These are phyloP conservation scores for Parazoanthus swiftii DNA, from an alignment of 92 coral and sea anemone species.

Conservation along the genomic window DNA sequence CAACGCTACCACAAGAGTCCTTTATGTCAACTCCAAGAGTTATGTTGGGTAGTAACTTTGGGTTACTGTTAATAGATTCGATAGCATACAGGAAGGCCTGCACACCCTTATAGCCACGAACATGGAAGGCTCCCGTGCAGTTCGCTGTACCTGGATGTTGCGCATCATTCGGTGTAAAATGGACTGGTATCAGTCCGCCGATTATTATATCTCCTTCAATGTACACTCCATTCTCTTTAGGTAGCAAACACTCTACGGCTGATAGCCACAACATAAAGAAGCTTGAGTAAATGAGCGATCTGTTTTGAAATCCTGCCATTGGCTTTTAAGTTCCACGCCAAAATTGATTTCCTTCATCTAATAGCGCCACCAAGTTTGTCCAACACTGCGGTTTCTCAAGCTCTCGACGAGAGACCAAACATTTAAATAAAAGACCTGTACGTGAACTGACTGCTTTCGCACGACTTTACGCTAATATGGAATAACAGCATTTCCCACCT, in stretches of 20 bases:
- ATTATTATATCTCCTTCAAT: slow-evolving; percentile 55
- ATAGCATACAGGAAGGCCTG: slow-evolving; percentile 79
- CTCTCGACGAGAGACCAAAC: not conserved
- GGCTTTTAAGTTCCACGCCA: not conserved
- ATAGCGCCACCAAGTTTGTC: not conserved
- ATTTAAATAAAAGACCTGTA: not conserved
- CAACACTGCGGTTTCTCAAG: not conserved
- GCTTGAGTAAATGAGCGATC: not conserved
- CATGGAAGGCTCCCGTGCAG: slow-evolving; percentile 60
- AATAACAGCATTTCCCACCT: slow-evolving; percentile 6
- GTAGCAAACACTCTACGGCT: not conserved
- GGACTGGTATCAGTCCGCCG: slow-evolving; percentile 72
- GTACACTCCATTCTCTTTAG: slow-evolving; percentile 21
- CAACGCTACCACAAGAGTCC: slow-evolving; percentile 78
- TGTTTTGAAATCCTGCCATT: slow-evolving; percentile 17
- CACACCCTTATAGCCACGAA: slow-evolving; percentile 67
- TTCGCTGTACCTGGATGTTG: slow-evolving; percentile 55
- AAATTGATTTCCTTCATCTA: not conserved
- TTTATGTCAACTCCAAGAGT: slow-evolving; percentile 72
- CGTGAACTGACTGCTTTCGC: not conserved
- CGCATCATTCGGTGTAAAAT: slow-evolving; percentile 58
- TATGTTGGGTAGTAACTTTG: slow-evolving; percentile 59
- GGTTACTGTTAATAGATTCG: slow-evolving; percentile 52
- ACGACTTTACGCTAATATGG: not conserved
- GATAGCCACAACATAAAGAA: slow-evolving; percentile 12